Evolutionary conservation across 2,888 invertebrate genomes (phyloP).

Genomic region (Tromatobia lineatoria): DNA sequence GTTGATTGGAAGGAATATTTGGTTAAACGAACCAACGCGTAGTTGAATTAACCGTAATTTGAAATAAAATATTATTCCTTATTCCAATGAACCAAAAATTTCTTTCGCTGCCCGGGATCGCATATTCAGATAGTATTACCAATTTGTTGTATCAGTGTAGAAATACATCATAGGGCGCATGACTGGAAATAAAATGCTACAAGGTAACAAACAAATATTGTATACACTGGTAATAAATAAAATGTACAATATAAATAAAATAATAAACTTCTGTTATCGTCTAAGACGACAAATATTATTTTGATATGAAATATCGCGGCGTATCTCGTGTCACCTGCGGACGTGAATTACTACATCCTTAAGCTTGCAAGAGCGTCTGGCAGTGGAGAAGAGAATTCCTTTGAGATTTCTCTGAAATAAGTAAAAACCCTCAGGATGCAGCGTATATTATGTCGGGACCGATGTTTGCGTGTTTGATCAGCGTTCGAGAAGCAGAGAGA

Average conservation of each 20-base stretch:
- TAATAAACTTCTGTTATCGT: constrained; percentile 33
- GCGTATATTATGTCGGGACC: constrained; percentile 37
- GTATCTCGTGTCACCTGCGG: constrained; percentile 3
- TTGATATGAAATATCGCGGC: constrained; percentile 23
- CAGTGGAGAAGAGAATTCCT: constrained; percentile 15
- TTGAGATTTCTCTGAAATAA: constrained; percentile 38
- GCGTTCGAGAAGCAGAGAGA: constrained; percentile 67
- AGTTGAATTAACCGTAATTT: no score
- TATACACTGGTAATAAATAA: no score
- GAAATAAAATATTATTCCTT: no score
- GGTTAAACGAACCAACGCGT: no score
- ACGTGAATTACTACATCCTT: constrained; percentile 23
- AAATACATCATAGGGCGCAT: no score
- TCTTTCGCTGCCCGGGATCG: no score
- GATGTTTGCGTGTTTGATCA: constrained; percentile 70
- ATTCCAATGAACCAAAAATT: no score
- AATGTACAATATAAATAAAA: neutral
- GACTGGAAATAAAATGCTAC: no score
- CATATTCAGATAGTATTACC: no score
- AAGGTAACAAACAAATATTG: no score
- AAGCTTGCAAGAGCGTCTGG: neutral
- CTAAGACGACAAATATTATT: constrained; percentile 29
- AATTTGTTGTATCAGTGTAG: no score
- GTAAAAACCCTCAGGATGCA: constrained; percentile 23
- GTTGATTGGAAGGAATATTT: no score